These are phyloP conservation scores for Ctenochaetus hawaiiensis DNA, from an alignment of 2,797 vertebrate species.

Conservation along the genomic window DNA sequence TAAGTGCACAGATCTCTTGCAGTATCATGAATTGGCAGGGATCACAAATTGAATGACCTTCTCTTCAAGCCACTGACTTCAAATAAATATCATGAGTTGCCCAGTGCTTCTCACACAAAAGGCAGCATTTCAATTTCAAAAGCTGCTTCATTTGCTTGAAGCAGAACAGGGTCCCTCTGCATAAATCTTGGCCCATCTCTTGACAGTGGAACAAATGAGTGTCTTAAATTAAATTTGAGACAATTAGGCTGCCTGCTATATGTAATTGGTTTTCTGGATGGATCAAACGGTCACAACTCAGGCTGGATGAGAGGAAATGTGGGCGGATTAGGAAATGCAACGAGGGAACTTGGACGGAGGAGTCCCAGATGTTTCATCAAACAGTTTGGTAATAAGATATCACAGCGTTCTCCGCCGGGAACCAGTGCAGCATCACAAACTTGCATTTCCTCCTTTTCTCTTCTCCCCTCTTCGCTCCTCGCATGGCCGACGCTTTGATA, in stretches of 20 bases:
- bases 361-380: conserved; percentile 76
- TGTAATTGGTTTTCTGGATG: conserved; percentile 74
- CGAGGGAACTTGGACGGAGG: conserved; percentile 40
- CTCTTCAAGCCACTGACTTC: conserved; percentile 46
- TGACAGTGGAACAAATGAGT: conserved; percentile 62
- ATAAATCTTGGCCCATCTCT: conserved; percentile 59
- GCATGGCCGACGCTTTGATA: conserved; percentile 37
- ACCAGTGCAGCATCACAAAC: conserved; percentile 12
- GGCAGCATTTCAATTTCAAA: conserved; percentile 75
- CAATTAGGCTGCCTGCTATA: conserved; percentile 69
- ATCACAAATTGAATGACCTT: conserved; percentile 41
- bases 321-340: conserved; percentile 46
- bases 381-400: conserved; percentile 70
- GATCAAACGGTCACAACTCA: conserved; percentile 60
- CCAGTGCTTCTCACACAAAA: conserved; percentile 51
- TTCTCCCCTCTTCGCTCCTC: not conserved
- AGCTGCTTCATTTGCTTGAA: conserved; percentile 57
- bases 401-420: conserved; percentile 55
- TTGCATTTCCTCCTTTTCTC: conserved; percentile 12
- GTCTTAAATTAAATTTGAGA: conserved; percentile 75
- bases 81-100: conserved; percentile 29
- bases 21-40: conserved; percentile 3
- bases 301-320: conserved; percentile 55
- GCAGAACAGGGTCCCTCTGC: conserved; percentile 37
- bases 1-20: conserved; percentile 9